Percentiles rank a stretch among this genome's conserved stretches.
Conservation (phyloP, 2,113 vertebrate genomes). For the Lota lota region DNA sequence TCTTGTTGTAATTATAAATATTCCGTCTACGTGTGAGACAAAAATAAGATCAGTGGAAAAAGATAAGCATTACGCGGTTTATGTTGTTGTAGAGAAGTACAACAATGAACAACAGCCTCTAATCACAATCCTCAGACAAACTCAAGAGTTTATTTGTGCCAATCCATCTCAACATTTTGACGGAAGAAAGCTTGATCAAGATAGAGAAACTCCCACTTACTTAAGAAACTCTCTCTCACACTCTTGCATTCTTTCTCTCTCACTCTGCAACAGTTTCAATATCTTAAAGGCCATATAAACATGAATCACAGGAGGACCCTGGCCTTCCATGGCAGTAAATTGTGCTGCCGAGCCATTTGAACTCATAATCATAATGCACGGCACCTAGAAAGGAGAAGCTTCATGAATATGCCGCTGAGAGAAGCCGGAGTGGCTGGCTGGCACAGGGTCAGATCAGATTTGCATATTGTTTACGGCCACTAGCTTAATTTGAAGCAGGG, state of each 20-base stretch:
- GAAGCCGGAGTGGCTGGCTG: slow-evolving; percentile 51
- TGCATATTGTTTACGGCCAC: slow-evolving; percentile 64
- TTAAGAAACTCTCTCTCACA: too few relatives aligned
- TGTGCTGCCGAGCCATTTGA: slow-evolving; percentile 41
- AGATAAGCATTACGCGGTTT: too few relatives aligned
- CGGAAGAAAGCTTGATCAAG: too few relatives aligned
- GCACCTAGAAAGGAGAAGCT: slow-evolving; percentile 38
- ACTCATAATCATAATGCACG: slow-evolving; percentile 54
- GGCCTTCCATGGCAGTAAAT: slow-evolving; percentile 42
- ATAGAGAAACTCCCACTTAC: too few relatives aligned
- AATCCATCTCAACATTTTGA: too few relatives aligned
- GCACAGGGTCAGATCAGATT: slow-evolving; percentile 53
- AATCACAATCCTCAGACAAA: too few relatives aligned
- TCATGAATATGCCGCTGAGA: slow-evolving; percentile 51
- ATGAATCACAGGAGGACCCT: slow-evolving; percentile 49
- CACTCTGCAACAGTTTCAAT: slow-evolving; percentile 28
- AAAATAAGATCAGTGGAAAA: too few relatives aligned
- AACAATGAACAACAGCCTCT: too few relatives aligned
- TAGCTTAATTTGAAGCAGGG: slow-evolving; percentile 54
- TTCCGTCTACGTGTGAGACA: too few relatives aligned
- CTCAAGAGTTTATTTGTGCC: too few relatives aligned
- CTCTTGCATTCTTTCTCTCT: neutral
- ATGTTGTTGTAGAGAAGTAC: too few relatives aligned
- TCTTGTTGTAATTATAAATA: too few relatives aligned
- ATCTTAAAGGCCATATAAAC: slow-evolving; percentile 45